These are phyloP conservation scores for Rhynchomys soricoides DNA, from an alignment of 2,113 vertebrate species.

Conservation along the genomic window DNA sequence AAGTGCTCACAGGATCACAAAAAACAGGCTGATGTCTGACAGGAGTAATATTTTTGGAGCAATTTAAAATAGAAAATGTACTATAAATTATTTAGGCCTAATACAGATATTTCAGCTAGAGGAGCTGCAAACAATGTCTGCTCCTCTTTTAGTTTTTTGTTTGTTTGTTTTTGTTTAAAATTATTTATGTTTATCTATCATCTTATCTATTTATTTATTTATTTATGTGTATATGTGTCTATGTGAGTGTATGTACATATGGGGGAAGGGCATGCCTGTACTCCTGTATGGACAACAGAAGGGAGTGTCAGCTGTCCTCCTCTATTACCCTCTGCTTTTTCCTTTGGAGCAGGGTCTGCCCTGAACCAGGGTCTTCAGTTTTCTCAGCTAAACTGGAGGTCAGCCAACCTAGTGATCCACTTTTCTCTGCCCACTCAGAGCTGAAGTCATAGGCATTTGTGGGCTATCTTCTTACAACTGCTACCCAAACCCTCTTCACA, in stretches of 20 bases:
- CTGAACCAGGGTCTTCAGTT: neutral
- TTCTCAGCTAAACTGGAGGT: neutral
- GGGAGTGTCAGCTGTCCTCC: no score
- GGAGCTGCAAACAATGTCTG: neutral
- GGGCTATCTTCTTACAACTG: neutral
- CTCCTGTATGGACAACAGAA: neutral
- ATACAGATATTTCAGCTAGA: neutral
- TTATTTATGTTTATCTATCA: neutral
- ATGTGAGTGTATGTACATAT: neutral
- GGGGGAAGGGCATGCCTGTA: neutral
- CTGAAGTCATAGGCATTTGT: neutral
- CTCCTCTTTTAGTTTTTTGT: neutral
- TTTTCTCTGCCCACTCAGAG: neutral
- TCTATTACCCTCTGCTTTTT: neutral
- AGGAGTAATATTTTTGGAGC: conserved; percentile 47
- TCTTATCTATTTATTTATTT: neutral
- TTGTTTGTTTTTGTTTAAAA: neutral
- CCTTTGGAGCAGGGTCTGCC: neutral
- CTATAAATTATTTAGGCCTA: conserved; percentile 27
- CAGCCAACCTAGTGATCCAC: neutral
- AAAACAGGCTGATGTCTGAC: neutral
- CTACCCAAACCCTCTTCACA: neutral
- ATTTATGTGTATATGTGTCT: neutral
- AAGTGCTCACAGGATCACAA: conserved; percentile 39
- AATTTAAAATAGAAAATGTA: conserved; percentile 54